Conservation (phyloP, 2,888 invertebrate species). For the Diplolepis rosae region DNA sequence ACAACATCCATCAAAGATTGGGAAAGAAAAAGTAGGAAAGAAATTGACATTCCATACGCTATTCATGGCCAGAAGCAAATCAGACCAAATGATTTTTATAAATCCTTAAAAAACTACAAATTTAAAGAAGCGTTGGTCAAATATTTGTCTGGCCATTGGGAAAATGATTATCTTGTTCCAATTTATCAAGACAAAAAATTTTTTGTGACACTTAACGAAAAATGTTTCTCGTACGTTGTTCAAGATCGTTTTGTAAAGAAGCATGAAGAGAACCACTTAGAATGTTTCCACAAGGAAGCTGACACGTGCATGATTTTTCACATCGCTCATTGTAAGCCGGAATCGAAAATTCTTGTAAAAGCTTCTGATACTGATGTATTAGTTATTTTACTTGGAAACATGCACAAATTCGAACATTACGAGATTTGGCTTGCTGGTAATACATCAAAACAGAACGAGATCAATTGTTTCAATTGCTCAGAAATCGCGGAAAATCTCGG, state of each 20-base stretch:
- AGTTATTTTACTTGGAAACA: slow-evolving; percentile 54
- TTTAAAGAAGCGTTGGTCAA: slow-evolving; percentile 47
- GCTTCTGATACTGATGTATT: slow-evolving; percentile 55
- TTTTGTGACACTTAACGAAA: not conserved
- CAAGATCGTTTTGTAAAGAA: not conserved
- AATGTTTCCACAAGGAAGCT: slow-evolving; percentile 48
- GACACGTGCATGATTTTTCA: slow-evolving; percentile 56
- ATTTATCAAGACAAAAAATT: slow-evolving; percentile 8
- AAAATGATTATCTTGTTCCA: not conserved
- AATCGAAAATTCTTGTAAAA: slow-evolving; percentile 54
- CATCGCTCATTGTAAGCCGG: slow-evolving; percentile 40
- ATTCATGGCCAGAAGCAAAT: slow-evolving; percentile 46
- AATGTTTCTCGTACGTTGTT: slow-evolving; percentile 1
- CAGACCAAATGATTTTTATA: slow-evolving; percentile 55
- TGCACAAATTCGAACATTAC: slow-evolving; percentile 48
- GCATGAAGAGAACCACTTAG: not conserved
- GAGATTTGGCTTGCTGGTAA: slow-evolving; percentile 16
- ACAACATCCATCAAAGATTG: slow-evolving; percentile 15
- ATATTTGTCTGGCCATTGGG: slow-evolving; percentile 1
- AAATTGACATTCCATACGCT: slow-evolving; percentile 53
- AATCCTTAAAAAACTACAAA: slow-evolving; percentile 46
- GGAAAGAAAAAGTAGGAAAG: not conserved
- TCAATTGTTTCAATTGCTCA: slow-evolving; percentile 5
- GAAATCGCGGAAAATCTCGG: not conserved
- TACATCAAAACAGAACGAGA: slow-evolving; percentile 34